phyloP scores from a whole-genome alignment of 2,797 vertebrate species.

The Carcharodon carcharias region DNA sequence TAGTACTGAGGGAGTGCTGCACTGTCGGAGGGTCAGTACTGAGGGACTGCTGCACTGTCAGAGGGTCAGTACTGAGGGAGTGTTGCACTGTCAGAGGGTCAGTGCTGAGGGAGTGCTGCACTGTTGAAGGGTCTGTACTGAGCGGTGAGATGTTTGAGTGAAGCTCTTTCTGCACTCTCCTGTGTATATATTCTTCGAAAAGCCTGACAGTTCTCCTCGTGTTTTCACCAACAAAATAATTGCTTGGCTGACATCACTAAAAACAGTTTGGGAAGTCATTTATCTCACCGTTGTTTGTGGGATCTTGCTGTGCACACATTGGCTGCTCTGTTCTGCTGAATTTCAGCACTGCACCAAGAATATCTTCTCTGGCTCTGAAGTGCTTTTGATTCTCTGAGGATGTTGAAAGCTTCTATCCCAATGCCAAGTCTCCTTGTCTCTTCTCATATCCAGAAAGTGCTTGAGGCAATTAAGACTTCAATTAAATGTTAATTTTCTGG shows the following conservation, averaged over 20 bases:
- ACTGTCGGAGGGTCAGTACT: no score
- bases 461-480: neutral
- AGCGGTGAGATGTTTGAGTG: neutral
- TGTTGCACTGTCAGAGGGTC: no score
- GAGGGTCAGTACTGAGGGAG: no score
- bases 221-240: neutral
- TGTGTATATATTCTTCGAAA: neutral
- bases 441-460: neutral
- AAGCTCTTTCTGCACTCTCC: neutral
- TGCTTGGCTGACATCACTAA: neutral
- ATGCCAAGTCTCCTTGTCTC: neutral
- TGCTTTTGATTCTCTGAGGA: neutral
- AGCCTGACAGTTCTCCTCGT: neutral
- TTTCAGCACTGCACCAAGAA: neutral
- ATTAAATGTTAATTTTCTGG: neutral
- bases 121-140: no score
- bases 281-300: no score
- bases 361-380: neutral
- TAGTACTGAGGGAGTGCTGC: no score
- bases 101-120: no score
- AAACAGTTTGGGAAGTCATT: no score
- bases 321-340: no score
- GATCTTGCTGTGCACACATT: no score
- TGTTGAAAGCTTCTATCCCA: neutral
- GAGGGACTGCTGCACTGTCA: no score